Percentiles rank a stretch among this genome's conserved stretches.
phyloP scores from a whole-genome alignment of 2,797 vertebrate species.

The Trichosurus vulpecula region DNA sequence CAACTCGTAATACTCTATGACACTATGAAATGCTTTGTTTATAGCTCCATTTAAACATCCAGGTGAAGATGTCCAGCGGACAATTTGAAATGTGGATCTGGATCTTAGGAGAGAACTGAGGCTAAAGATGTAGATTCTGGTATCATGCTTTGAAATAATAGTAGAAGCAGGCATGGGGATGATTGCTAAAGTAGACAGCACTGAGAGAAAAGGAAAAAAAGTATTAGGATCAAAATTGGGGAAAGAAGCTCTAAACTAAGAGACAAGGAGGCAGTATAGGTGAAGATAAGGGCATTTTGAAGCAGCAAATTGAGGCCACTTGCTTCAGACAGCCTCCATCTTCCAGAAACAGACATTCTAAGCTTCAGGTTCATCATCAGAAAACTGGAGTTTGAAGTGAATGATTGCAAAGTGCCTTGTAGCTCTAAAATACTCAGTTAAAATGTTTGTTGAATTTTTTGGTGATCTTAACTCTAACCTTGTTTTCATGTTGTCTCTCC shows the following conservation, averaged over 20 bases:
- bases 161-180: neutral
- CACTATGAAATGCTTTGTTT: neutral
- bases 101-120: neutral
- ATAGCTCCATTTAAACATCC: neutral
- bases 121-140: neutral
- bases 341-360: neutral
- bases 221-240: neutral
- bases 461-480: neutral
- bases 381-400: neutral
- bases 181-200: neutral
- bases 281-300: neutral
- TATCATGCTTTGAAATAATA: neutral
- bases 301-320: neutral
- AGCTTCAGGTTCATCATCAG: neutral
- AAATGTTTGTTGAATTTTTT: neutral
- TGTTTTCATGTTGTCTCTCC: neutral
- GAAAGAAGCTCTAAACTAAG: neutral
- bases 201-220: neutral
- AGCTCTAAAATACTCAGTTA: neutral
- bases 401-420: neutral
- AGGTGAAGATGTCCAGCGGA: neutral
- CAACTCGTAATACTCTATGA: neutral
- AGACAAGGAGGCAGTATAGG: neutral
- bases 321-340: neutral
- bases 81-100: neutral